phyloP scores from a whole-genome alignment of 2,888 invertebrate species.

The Saturnia pavonia region DNA sequence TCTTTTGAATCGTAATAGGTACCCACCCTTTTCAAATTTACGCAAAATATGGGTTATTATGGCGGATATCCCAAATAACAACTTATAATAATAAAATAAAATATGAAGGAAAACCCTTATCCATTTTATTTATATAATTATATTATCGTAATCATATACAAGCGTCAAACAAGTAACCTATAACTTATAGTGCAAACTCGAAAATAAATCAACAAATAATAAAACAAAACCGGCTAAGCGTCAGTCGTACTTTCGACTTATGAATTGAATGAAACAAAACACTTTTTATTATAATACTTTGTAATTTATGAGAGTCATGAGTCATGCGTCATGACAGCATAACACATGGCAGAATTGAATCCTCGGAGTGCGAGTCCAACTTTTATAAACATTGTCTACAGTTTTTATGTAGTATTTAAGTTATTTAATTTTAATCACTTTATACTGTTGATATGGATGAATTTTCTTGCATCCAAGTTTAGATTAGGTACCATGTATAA shows the following conservation, averaged over 20 bases:
- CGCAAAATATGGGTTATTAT: background rate
- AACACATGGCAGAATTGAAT: background rate
- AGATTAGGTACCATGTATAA: background rate
- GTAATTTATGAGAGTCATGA: too few relatives aligned
- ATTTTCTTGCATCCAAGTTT: too few relatives aligned
- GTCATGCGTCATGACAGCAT: background rate
- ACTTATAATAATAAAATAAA: background rate
- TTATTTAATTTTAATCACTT: too few relatives aligned
- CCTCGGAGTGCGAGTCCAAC: background rate
- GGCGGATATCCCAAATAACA: background rate
- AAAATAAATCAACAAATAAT: background rate
- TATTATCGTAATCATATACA: too few relatives aligned
- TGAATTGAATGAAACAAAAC: background rate
- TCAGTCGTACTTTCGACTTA: background rate
- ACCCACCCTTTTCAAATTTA: background rate
- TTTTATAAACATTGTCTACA: background rate
- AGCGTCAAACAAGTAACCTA: too few relatives aligned
- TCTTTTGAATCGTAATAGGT: slow-evolving; percentile 2
- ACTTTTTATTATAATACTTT: background rate
- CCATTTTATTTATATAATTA: too few relatives aligned
- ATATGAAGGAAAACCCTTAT: background rate
- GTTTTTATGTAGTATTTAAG: background rate
- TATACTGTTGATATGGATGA: too few relatives aligned
- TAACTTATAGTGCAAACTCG: background rate
- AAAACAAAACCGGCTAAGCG: background rate